Conservation (phyloP, 2,113 vertebrate genomes). For the Phodopus roborovskii region DNA sequence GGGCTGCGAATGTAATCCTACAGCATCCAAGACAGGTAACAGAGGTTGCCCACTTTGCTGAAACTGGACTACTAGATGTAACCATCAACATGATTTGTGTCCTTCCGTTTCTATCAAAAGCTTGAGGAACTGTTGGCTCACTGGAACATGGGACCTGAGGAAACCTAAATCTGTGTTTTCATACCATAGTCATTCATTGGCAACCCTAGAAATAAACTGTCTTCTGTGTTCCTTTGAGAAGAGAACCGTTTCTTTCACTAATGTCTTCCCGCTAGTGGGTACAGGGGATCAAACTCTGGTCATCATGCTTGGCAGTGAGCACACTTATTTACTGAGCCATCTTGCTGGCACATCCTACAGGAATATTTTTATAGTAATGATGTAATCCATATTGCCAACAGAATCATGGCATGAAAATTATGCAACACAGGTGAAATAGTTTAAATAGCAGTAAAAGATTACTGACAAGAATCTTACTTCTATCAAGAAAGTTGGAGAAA, state of each 20-base stretch:
- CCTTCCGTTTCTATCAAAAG: neutral
- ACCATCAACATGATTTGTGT: neutral
- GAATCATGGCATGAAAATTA: neutral
- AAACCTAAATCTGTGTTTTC: neutral
- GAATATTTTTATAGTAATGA: neutral
- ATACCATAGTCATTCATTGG: neutral
- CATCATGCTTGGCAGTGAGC: neutral
- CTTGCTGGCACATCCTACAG: neutral
- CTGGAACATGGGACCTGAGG: neutral
- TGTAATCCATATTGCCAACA: neutral
- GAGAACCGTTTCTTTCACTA: neutral
- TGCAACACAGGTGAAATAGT: neutral
- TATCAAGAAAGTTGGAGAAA: neutral
- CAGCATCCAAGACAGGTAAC: too few species aligned
- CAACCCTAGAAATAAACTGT: neutral
- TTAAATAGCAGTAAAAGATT: neutral
- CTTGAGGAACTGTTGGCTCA: neutral
- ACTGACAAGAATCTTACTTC: neutral
- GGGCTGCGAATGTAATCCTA: neutral
- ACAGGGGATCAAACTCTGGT: neutral
- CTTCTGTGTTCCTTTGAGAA: neutral
- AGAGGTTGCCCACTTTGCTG: neutral
- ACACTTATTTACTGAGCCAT: neutral
- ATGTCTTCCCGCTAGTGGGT: neutral
- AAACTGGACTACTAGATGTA: neutral